Percentiles rank a stretch among this genome's conserved stretches.
phyloP scores from a whole-genome alignment of 1,140 invertebrate species.

The Hestina assimilis region DNA sequence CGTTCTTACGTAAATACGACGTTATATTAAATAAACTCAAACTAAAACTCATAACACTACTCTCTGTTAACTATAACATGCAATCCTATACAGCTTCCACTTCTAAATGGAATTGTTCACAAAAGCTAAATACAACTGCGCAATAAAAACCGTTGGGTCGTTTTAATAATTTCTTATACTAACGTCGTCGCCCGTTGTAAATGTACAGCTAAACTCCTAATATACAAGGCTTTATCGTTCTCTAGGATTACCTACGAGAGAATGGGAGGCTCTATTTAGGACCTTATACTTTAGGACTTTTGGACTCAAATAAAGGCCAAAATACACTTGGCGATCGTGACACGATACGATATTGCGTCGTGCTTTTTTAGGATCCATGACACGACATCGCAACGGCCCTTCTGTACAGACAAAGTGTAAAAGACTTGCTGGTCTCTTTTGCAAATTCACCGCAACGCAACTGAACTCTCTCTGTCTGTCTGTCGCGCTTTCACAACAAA shows the following conservation, averaged over 20 bases:
- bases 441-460: too few relatives aligned
- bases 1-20: background rate
- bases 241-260: constrained; percentile 38
- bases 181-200: constrained; percentile 33
- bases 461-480: too few relatives aligned
- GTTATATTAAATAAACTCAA: constrained; percentile 8
- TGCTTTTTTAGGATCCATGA: background rate
- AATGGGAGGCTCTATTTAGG: constrained; percentile 40
- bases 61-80: constrained; percentile 16
- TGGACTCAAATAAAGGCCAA: constrained; percentile 35
- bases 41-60: constrained; percentile 18
- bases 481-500: too few relatives aligned
- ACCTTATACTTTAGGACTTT: constrained; percentile 38
- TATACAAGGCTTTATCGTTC: constrained; percentile 34
- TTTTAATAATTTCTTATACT: constrained; percentile 39
- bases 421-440: too few relatives aligned
- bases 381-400: background rate
- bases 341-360: background rate
- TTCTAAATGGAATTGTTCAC: constrained; percentile 25
- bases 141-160: constrained; percentile 31
- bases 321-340: constrained; percentile 26
- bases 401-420: too few relatives aligned
- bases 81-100: constrained; percentile 15
- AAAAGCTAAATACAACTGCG: constrained; percentile 28
- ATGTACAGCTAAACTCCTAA: constrained; percentile 43